Evolutionary conservation across 2,888 invertebrate genomes (phyloP), one percentile per base, ranked within the genome.

Genomic region (Epinotia ramella): DNA sequence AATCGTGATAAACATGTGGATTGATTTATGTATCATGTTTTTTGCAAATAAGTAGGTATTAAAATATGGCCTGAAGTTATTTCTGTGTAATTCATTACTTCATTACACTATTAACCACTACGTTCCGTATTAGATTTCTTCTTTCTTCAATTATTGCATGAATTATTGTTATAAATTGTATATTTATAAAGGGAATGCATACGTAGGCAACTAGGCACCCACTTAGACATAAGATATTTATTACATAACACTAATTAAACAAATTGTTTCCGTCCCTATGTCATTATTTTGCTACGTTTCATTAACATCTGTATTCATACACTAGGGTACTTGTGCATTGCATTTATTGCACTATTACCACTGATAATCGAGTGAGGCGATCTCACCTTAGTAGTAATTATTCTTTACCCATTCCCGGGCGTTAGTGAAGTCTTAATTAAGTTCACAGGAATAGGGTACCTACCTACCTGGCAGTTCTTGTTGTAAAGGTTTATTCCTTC

Each of bases 381-480:
- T 59, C 66, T 66, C 49, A 60, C 73, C 69, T 46, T 56, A 33
- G 12, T 49, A 56, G 57, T 69, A 46, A 69, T 74, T 69, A 74
- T 59, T 28, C 68, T 69, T 64, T 63, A 49, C 28, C 62, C 63
- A 57, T 57, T 49, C 69, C 68, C 68, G 73, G 53, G 69, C 56
- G 62, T 63, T 66, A 73, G 46, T 68, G 20, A 49, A 33, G 63
- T 69, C 73, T 74, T 74, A 74, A 74, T 74, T 74, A 74, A 49
- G 46, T 69, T 69, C 33, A 18, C 24, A 44, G 53, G 13, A 33
- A 28, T 16, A 18, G 9, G 18, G 33, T 49, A 24, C 13, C 20
- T 24, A 24, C 13, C 20, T 24, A 64, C 24, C 24, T 46, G 46
- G 11, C 9, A 16, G 9, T 68, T 57, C 11, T 7, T 57, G 44